Conservation (phyloP, 2,888 invertebrate genomes). For the Thera britannica region DNA sequence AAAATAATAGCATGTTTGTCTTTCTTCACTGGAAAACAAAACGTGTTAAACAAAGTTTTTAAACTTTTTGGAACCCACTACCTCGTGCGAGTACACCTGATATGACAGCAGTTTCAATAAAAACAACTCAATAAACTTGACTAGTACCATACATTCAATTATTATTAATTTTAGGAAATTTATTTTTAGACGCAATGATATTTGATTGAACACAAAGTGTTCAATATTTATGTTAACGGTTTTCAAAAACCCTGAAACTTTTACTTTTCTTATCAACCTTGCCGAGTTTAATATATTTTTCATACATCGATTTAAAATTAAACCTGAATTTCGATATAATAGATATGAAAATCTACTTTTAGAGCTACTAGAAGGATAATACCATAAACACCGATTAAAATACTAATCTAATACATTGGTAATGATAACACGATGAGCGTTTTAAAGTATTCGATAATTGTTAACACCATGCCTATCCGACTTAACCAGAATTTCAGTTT, state of each 20-base stretch:
- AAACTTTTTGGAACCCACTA: neutral
- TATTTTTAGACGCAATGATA: too few species aligned
- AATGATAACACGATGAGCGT: neutral
- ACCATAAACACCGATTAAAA: neutral
- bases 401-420: neutral
- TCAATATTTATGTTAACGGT: neutral
- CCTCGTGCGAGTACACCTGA: neutral
- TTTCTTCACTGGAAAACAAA: neutral
- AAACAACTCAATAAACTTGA: neutral
- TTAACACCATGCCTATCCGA: neutral
- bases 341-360: neutral
- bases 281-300: neutral
- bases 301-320: neutral
- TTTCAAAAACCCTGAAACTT: neutral
- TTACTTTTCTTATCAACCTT: neutral
- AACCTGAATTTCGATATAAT: neutral
- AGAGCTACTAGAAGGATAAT: neutral
- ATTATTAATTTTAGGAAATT: neutral
- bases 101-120: neutral
- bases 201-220: neutral
- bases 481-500: neutral
- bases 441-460: neutral
- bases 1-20: neutral
- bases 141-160: conserved; percentile 4
- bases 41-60: neutral